These are phyloP conservation scores for Echinops telfairi DNA, from an alignment of 2,113 vertebrate species.

Conservation along the genomic window DNA sequence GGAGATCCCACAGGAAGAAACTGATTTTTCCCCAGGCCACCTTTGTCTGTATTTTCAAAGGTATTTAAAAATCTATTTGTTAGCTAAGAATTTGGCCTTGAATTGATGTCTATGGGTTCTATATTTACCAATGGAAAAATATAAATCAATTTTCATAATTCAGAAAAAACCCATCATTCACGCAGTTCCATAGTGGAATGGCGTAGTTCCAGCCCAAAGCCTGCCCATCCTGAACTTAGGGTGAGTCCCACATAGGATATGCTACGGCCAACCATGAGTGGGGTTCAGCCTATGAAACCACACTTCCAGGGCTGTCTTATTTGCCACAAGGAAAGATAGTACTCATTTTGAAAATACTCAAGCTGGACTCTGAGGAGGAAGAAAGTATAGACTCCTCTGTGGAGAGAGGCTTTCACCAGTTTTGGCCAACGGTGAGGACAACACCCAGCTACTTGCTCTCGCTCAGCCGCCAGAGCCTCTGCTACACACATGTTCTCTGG, in stretches of 20 bases:
- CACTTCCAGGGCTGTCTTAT: not conserved
- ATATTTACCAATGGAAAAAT: constrained; percentile 10
- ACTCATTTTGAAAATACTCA: not conserved
- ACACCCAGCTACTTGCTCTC: not conserved
- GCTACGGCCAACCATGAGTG: not conserved
- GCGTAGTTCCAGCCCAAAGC: not conserved
- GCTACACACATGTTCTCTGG: not conserved
- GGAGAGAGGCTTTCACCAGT: not conserved
- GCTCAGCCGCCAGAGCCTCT: no score
- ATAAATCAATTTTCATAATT: not conserved
- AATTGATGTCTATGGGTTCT: not conserved
- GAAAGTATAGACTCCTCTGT: not conserved
- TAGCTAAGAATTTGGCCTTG: not conserved
- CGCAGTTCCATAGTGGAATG: not conserved
- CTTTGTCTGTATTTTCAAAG: constrained; percentile 10
- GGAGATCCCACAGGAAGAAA: not conserved
- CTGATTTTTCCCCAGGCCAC: not conserved
- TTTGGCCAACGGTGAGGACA: not conserved
- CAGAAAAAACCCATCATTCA: constrained; percentile 10
- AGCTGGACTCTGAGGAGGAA: not conserved
- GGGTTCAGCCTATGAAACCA: no score
- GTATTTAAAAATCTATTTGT: constrained; percentile 37
- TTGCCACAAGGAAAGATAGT: not conserved
- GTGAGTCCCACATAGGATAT: not conserved
- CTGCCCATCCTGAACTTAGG: not conserved